Evolutionary conservation across 2,797 vertebrate species (phyloP).

Genomic region (Gallinago solitaria): DNA sequence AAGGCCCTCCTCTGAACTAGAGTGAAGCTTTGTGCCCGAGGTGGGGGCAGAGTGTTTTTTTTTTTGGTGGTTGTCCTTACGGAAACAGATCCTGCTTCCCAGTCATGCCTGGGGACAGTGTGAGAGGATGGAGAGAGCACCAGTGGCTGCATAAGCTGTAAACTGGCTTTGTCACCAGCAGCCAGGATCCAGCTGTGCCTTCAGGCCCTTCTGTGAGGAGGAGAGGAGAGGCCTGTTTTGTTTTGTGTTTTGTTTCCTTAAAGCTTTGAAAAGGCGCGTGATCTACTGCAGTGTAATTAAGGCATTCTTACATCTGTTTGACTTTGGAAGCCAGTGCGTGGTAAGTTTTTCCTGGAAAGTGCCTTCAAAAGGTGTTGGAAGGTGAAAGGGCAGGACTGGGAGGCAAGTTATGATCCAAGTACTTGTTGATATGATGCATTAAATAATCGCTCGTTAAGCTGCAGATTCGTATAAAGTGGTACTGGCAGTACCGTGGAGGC

Average conservation of each 20-base stretch:
- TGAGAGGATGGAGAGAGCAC: background rate
- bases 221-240: background rate
- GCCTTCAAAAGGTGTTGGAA: background rate
- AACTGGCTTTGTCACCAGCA: background rate
- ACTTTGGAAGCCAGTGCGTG: background rate
- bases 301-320: background rate
- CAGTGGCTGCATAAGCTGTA: background rate
- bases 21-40: background rate
- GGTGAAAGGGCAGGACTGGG: background rate
- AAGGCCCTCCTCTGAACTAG: background rate
- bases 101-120: background rate
- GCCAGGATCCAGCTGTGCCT: background rate
- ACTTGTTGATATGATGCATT: background rate
- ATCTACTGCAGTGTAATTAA: background rate
- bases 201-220: background rate
- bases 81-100: background rate
- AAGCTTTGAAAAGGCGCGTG: background rate
- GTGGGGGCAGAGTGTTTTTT: background rate
- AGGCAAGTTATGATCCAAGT: background rate
- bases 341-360: background rate
- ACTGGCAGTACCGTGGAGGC: background rate
- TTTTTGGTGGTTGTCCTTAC: background rate
- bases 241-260: constrained; percentile 16
- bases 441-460: background rate
- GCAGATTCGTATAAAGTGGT: background rate